Evolutionary conservation across 2,888 invertebrate genomes (phyloP), one percentile per base, ranked within the genome.

Genomic region (Entomobrya multifasciata): DNA sequence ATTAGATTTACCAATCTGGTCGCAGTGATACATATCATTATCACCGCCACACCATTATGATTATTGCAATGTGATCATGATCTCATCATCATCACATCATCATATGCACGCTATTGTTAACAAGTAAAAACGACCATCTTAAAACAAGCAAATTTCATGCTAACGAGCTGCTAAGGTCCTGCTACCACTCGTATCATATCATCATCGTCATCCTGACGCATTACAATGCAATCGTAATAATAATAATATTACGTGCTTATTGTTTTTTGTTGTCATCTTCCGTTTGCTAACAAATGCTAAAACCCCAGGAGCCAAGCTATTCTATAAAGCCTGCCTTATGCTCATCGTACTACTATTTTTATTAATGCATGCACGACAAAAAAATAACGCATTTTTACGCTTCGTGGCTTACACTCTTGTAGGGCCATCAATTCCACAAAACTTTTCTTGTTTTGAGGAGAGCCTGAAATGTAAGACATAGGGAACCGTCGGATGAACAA

Each of bases 81-180:
- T 15, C 74, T 80, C 80, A 36, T 55, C 22, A n/a, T 70, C 57
- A 55, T 81, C 80, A 72, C n/a, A n/a, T 82, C 10, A 47, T 57
- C 13, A 65, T n/a, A n/a, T 25, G 67, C 25, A 27, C 13, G 74
- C 44, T 74, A 70, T 79, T 79, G 62, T 79, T 72, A 62, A 79
- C 47, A 82, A 62, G 72, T 52, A 47, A 13, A 11, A 72, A 49
- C 11, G 72, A n/a, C n/a, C n/a, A n/a, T n/a, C 22, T 72, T n/a
- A 77, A 65, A 57, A 78, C 86, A 86, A 86, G 86, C 86, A 86
- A 86, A 86, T 86, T 86, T 86, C 86, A 86, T 86, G 86, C 86
- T 86, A 86, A 86, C 86, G 86, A 86, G 85, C 52, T 22, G 85
- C 52, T 22, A 60, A 72, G 22, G 17, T 72, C 72, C 36, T 36